These are phyloP conservation scores for Smittia sp. DNA, from an alignment of 2,888 invertebrate species.

Conservation along the genomic window DNA sequence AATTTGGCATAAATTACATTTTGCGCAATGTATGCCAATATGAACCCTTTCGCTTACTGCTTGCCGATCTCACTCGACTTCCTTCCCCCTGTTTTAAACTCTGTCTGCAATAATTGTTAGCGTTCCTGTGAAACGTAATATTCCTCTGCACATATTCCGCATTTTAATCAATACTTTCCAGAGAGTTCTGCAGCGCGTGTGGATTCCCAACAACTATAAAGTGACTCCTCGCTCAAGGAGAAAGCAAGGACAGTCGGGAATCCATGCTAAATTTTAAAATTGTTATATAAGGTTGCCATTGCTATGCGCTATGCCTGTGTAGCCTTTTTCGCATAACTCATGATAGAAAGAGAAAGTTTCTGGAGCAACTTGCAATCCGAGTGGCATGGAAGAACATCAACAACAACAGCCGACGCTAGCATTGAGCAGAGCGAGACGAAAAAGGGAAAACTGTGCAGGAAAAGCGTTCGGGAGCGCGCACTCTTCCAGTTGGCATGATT, in stretches of 20 bases:
- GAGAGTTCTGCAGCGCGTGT: slow-evolving; percentile 23
- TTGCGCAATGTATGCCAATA: slow-evolving; percentile 6
- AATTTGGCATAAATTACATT: neutral
- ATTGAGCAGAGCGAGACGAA: slow-evolving; percentile 24
- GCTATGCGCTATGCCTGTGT: slow-evolving; percentile 3
- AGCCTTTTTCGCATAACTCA: slow-evolving; percentile 9
- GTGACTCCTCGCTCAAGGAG: slow-evolving; percentile 13
- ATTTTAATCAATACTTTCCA: slow-evolving; percentile 40
- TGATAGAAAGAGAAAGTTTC: slow-evolving; percentile 41
- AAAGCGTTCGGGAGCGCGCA: slow-evolving; percentile 14
- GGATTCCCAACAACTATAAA: neutral
- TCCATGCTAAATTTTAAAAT: slow-evolving; percentile 15
- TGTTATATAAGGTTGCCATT: slow-evolving; percentile 21
- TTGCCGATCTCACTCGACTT: neutral
- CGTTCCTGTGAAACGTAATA: neutral
- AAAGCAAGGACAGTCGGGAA: slow-evolving; percentile 33
- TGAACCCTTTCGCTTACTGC: slow-evolving; percentile 1
- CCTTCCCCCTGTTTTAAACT: slow-evolving; percentile 9
- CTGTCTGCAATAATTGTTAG: neutral
- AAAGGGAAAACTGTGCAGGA: slow-evolving; percentile 36
- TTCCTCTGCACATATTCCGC: slow-evolving; percentile 33
- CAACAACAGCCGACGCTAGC: slow-evolving; percentile 21
- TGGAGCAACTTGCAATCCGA: slow-evolving; percentile 14
- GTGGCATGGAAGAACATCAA: neutral
- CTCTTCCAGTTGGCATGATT: slow-evolving; percentile 28